phyloP scores from a whole-genome alignment of 2,113 vertebrate genomes.

The Ammodytes dubius region DNA sequence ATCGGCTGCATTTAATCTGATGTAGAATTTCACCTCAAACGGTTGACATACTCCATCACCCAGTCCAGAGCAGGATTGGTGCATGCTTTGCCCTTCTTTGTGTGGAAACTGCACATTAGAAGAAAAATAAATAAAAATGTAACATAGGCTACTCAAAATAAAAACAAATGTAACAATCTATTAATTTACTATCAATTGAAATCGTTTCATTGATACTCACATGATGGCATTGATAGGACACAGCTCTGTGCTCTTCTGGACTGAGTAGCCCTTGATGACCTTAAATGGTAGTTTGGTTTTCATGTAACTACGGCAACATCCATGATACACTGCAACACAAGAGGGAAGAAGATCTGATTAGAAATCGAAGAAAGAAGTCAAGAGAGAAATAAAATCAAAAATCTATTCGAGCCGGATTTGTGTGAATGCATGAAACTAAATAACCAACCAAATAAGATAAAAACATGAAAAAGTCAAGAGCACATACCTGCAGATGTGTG shows the following conservation, averaged over 20 bases:
- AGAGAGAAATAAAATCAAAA: neutral
- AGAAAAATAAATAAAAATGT: neutral
- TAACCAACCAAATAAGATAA: neutral
- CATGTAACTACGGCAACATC: slow-evolving; percentile 73
- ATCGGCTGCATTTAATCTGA: neutral
- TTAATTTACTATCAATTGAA: neutral
- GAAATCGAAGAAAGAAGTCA: neutral
- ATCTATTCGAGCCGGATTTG: neutral
- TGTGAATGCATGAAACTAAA: neutral
- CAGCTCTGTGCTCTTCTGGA: slow-evolving; percentile 55
- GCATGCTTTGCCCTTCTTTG: slow-evolving; percentile 55
- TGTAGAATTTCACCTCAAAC: slow-evolving; percentile 60
- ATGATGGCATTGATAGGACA: slow-evolving; percentile 78
- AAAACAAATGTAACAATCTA: too few relatives aligned
- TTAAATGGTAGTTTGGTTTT: neutral
- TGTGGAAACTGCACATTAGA: slow-evolving; percentile 73
- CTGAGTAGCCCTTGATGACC: slow-evolving; percentile 66
- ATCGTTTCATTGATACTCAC: slow-evolving; percentile 51
- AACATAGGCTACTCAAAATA: too few relatives aligned
- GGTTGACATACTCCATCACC: slow-evolving; percentile 69
- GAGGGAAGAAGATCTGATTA: neutral
- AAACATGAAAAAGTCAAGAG: neutral
- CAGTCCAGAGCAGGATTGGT: slow-evolving; percentile 66
- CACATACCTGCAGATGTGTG: slow-evolving; percentile 58
- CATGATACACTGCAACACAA: slow-evolving; percentile 3